Evolutionary conservation across 2,113 vertebrate genomes (phyloP), one percentile per base, ranked within the genome.

Genomic region (Toxotes chatareus): DNA sequence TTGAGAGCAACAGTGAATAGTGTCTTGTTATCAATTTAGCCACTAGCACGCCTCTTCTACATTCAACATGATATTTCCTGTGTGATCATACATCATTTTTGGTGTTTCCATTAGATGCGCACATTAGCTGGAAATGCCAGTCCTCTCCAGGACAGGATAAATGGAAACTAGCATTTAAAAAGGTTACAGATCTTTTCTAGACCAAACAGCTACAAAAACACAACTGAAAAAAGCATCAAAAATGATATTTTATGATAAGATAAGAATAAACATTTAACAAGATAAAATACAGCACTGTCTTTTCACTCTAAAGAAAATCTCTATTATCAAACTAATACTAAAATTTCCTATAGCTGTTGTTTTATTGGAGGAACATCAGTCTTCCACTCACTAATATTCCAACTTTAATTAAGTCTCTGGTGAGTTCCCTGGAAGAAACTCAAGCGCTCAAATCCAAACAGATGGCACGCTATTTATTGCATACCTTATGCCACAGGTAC

Each of bases 361-460:
- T 89, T 83, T 72, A 80, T 72, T 83, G 86, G 79, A 84, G 70
- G 38, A 91, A 79, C 86, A 83, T 83, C 77, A 80, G 76, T 87
- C 71, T 85, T 56, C 65, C 31, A 65, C 85, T 88, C 57, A 72
- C 78, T 79, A 87, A 92, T 86, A 89, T 85, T 85, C 83, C 80
- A 85, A 84, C 88, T 92, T 94, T 94, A 95, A 94, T 94, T 90
- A 91, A 91, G 92, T 92, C 93, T 92, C 93, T 59, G 62, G 89
- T 88, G 93, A 88, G 42, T 86, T 84, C 74, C 73, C 86, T 88
- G 84, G 85, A 90, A 74, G 75, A 86, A 83, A 85, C 83, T 90
- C 89, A 79, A 84, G 82, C 81, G 87, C 82, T 88, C 75, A 73
- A 79, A 81, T 87, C 84, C 83, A 88, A 91, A 89, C 93, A 92